Conservation (phyloP, 2,797 vertebrate genomes). For the Melanotaenia nigrans region DNA sequence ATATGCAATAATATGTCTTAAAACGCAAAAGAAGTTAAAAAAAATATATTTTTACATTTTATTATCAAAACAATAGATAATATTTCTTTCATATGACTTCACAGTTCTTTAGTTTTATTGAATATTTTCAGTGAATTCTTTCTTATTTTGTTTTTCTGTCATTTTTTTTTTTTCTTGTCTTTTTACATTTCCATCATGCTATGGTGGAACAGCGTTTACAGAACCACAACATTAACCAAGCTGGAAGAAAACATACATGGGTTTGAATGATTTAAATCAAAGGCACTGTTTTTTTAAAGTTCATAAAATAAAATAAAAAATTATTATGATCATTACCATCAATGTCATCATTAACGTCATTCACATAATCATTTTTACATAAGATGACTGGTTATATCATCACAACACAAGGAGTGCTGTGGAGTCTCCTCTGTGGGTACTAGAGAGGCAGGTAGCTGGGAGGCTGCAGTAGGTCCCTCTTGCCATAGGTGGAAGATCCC, state of each 20-base stretch:
- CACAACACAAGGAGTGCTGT: constrained; percentile 20
- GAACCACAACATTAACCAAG: constrained; percentile 45
- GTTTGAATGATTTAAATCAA: constrained; percentile 62
- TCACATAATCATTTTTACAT: constrained; percentile 45
- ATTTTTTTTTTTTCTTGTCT: constrained; percentile 30
- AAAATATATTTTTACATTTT: constrained; percentile 67
- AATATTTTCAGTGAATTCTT: constrained; percentile 22
- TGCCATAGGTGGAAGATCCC: constrained; percentile 90
- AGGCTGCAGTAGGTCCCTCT: constrained; percentile 80
- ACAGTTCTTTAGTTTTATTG: constrained; percentile 49
- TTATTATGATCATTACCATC: constrained; percentile 24
- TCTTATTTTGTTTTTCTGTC: constrained; percentile 34
- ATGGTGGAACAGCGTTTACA: constrained; percentile 42
- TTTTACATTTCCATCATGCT: constrained; percentile 46
- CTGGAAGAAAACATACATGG: constrained; percentile 6
- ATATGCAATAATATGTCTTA: constrained; percentile 46
- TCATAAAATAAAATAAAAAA: constrained; percentile 48
- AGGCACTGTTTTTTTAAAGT: constrained; percentile 74
- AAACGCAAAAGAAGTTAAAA: constrained; percentile 42
- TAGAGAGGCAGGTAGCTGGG: constrained; percentile 79
- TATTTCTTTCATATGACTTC: constrained; percentile 57
- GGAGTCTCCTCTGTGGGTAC: constrained; percentile 28
- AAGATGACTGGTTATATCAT: constrained; percentile 49
- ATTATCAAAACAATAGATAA: constrained; percentile 78
- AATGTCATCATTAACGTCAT: constrained; percentile 22